These are phyloP conservation scores for Stictocephala bisonia DNA, from an alignment of 2,888 invertebrate species.

Conservation along the genomic window DNA sequence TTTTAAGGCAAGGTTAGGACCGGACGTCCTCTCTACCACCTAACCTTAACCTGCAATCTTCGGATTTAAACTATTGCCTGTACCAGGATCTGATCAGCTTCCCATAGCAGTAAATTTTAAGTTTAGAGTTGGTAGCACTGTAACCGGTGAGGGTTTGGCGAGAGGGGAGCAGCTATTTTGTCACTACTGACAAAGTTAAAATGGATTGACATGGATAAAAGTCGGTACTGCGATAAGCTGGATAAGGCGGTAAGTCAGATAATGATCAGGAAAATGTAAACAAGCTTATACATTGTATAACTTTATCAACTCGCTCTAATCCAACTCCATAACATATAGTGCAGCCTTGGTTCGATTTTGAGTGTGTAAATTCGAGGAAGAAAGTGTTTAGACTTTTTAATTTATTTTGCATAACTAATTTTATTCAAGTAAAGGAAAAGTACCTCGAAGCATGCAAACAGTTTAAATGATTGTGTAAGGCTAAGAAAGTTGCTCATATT, in stretches of 20 bases:
- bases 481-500: not conserved
- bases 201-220: constrained; percentile 4
- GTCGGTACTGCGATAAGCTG: not conserved
- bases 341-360: not conserved
- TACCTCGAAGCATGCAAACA: not conserved
- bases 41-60: too few relatives aligned
- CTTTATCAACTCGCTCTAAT: not conserved
- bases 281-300: not conserved
- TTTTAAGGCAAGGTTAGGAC: too few relatives aligned
- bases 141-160: not conserved
- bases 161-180: not conserved
- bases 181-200: constrained; percentile 20
- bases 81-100: constrained; percentile 26
- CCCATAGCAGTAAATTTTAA: constrained; percentile 21
- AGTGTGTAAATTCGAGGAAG: not conserved
- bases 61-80: constrained; percentile 10
- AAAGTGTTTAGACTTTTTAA: constrained; percentile 3
- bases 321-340: too few relatives aligned
- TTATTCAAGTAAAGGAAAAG: not conserved
- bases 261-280: not conserved
- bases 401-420: not conserved
- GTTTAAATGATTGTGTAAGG: not conserved
- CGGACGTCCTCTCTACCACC: too few relatives aligned
- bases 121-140: constrained; percentile 1
- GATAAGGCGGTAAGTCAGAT: not conserved